These are phyloP conservation scores for Clinocottus analis DNA, from an alignment of 2,113 vertebrate genomes.

Conservation along the genomic window DNA sequence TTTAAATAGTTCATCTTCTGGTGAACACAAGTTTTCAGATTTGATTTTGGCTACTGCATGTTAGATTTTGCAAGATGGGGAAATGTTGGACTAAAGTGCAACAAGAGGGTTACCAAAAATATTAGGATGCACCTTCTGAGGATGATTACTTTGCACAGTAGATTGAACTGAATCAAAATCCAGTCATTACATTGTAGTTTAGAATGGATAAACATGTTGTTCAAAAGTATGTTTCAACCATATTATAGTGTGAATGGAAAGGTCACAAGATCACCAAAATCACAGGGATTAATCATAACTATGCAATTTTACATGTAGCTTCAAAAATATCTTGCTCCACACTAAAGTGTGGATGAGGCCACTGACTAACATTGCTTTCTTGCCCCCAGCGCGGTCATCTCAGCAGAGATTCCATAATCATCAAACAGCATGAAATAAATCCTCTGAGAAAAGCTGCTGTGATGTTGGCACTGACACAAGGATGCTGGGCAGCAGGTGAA, in stretches of 20 bases:
- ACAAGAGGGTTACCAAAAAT: no score
- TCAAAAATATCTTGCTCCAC: not conserved
- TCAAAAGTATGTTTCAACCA: no score
- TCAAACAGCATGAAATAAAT: not conserved
- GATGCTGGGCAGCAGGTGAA: not conserved
- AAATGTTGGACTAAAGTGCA: not conserved
- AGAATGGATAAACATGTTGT: no score
- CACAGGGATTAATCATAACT: no score
- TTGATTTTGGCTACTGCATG: not conserved
- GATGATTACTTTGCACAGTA: no score
- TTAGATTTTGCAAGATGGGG: not conserved
- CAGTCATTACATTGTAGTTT: no score
- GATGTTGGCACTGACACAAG: not conserved
- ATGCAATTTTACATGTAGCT: not conserved
- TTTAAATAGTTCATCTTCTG: not conserved
- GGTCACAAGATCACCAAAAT: no score
- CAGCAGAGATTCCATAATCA: not conserved
- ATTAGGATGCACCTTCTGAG: no score
- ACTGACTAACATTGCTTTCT: not conserved
- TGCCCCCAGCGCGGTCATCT: not conserved
- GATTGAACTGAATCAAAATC: no score
- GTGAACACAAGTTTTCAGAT: not conserved
- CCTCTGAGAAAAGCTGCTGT: not conserved
- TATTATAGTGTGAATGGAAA: no score
- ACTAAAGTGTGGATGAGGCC: not conserved